phyloP scores from a whole-genome alignment of 2,113 vertebrate species.

The Heterotilapia buettikoferi region DNA sequence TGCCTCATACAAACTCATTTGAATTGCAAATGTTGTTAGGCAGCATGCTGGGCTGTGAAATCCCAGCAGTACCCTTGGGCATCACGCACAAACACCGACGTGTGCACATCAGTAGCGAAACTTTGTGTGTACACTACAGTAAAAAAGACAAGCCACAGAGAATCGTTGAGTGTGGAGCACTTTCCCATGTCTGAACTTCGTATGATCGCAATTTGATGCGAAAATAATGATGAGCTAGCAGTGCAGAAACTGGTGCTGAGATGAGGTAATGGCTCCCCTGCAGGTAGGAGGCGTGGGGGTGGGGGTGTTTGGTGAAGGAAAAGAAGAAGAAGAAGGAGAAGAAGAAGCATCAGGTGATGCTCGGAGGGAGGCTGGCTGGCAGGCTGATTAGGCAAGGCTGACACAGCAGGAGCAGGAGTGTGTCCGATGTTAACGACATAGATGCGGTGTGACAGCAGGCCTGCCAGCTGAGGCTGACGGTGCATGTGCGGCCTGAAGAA shows the following conservation, averaged over 20 bases:
- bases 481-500: neutral
- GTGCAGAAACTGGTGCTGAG: neutral
- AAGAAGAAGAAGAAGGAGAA: neutral
- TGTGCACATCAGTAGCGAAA: neutral
- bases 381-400: neutral
- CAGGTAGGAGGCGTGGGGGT: neutral
- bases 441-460: neutral
- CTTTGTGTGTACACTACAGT: neutral
- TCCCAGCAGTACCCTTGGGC: conserved; percentile 33
- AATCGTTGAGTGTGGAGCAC: neutral
- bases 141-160: neutral
- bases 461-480: neutral
- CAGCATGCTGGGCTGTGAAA: conserved; percentile 39
- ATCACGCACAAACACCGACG: conserved; percentile 10
- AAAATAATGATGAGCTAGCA: neutral
- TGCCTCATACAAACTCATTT: conserved; percentile 48
- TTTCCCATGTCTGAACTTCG: neutral
- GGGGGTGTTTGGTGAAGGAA: neutral
- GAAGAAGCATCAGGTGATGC: conserved; percentile 7
- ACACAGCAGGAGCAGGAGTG: neutral
- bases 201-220: neutral
- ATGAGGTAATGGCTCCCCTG: conserved; percentile 4
- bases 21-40: conserved; percentile 59
- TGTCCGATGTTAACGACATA: neutral
- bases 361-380: neutral